Percentiles rank a stretch among this genome's conserved stretches.
phyloP scores from a whole-genome alignment of 2,797 vertebrate genomes.

The Cynopterus sphinx region DNA sequence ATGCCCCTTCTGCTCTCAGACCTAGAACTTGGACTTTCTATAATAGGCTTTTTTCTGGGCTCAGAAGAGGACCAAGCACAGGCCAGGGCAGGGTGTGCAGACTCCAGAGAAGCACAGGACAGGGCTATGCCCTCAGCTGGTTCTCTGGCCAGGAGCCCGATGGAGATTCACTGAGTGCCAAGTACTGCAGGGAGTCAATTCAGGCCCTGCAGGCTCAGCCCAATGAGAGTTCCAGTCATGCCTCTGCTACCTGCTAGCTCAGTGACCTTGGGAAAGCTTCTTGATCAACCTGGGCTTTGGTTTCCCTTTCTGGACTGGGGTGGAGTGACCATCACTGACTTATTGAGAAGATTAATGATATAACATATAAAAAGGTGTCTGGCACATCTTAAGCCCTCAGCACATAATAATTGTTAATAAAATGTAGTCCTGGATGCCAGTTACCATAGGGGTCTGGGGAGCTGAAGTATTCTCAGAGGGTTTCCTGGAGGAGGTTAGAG shows the following conservation, averaged over 20 bases:
- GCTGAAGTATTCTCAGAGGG: not conserved
- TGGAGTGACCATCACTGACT: not conserved
- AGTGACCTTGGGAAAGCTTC: not conserved
- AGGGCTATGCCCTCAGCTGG: not conserved
- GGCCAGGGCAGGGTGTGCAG: too few species aligned
- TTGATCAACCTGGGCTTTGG: not conserved
- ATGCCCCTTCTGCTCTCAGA: too few species aligned
- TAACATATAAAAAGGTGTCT: not conserved
- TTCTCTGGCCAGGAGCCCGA: not conserved
- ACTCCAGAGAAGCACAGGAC: not conserved
- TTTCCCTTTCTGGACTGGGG: not conserved
- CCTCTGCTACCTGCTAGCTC: not conserved
- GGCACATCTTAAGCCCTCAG: not conserved
- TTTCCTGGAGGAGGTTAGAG: not conserved
- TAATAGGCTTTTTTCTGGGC: not conserved
- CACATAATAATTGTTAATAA: not conserved
- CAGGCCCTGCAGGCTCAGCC: not conserved
- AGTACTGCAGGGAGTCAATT: not conserved
- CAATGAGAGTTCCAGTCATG: not conserved
- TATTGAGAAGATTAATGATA: not conserved
- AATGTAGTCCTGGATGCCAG: not conserved
- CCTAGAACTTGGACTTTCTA: not conserved
- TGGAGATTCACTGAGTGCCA: accelerated
- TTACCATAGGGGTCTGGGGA: not conserved
- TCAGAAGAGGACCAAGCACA: not conserved